A percentile compares a stretch with the other conserved stretches of the same genome.
Evolutionary conservation across 2,113 vertebrate species (phyloP).

Genomic region (Albula glossodonta): DNA sequence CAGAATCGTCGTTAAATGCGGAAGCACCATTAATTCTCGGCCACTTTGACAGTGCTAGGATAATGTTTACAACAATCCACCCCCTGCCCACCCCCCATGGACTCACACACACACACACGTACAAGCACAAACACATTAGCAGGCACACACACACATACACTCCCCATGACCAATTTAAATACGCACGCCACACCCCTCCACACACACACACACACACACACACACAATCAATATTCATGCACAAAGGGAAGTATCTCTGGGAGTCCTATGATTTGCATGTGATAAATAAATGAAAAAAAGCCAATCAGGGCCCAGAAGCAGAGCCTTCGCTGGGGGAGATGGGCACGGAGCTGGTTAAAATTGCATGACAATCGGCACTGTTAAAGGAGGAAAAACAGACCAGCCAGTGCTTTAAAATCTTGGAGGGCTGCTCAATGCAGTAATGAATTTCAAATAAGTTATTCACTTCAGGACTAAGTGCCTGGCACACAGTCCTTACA

Average conservation of each 20-base stretch:
- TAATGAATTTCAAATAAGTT: conserved; percentile 94
- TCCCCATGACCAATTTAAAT: conserved; percentile 21
- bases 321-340: conserved; percentile 52
- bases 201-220: not conserved
- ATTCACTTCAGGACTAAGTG: conserved; percentile 90
- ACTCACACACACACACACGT: conserved; percentile 26
- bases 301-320: conserved; percentile 51
- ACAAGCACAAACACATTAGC: conserved; percentile 22
- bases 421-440: conserved; percentile 78
- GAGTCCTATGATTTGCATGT: conserved; percentile 70
- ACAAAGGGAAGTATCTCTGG: conserved; percentile 43
- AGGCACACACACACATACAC: conserved; percentile 7
- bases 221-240: conserved; percentile 54
- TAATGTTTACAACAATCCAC: conserved; percentile 47
- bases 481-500: conserved; percentile 85
- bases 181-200: conserved; percentile 9
- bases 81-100: not conserved
- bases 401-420: conserved; percentile 72
- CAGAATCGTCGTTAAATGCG: conserved; percentile 75
- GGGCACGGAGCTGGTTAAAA: conserved; percentile 77
- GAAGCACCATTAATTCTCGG: conserved; percentile 65
- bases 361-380: conserved; percentile 66
- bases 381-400: conserved; percentile 63
- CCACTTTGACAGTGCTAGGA: conserved; percentile 64
- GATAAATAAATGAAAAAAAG: conserved; percentile 69